These are phyloP conservation scores for Caranx melampygus DNA, from an alignment of 2,113 vertebrate genomes.

Conservation along the genomic window DNA sequence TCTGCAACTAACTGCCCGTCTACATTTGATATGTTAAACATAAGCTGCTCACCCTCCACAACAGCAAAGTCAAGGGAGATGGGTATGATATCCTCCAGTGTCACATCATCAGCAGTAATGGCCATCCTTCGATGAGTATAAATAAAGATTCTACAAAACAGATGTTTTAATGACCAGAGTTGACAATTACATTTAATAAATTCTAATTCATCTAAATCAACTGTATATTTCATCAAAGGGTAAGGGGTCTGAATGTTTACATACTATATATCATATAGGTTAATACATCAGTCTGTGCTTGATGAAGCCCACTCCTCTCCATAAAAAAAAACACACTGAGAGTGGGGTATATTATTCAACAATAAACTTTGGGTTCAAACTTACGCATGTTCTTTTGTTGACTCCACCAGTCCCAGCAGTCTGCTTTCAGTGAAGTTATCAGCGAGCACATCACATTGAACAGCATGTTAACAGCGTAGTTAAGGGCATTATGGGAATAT, in stretches of 20 bases:
- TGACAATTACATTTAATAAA: background rate
- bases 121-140: constrained; percentile 94
- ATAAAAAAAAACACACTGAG: too few relatives aligned
- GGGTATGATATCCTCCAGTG: constrained; percentile 88
- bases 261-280: background rate
- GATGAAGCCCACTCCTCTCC: too few relatives aligned
- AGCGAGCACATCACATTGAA: constrained; percentile 84
- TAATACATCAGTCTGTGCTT: too few relatives aligned
- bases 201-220: background rate
- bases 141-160: constrained; percentile 86
- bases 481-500: constrained; percentile 51
- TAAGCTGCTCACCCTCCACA: constrained; percentile 87
- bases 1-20: background rate
- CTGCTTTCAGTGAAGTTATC: constrained; percentile 86
- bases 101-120: constrained; percentile 91
- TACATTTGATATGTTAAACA: background rate
- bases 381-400: constrained; percentile 83
- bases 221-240: background rate
- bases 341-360: background rate
- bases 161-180: background rate
- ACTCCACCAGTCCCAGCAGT: constrained; percentile 90
- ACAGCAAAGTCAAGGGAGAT: constrained; percentile 87
- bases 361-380: constrained; percentile 50
- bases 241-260: background rate
- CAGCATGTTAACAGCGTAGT: constrained; percentile 85